Base-by-base conservation (phyloP, 2,888 invertebrate genomes). In the Calameuta idolon region DNA sequence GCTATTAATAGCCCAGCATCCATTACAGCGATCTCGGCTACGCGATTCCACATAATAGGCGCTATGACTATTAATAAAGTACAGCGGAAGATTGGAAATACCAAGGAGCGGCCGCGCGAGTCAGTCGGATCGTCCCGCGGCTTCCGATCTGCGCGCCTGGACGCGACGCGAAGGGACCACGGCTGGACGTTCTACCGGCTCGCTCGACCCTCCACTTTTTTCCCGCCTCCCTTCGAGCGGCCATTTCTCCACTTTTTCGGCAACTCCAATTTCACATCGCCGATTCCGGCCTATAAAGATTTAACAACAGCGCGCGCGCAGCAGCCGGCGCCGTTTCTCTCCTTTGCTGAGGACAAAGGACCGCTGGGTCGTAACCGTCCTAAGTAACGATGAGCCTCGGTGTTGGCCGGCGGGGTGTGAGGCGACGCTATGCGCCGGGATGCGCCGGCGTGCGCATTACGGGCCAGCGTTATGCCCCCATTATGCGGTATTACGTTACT, bases 401-500 rank as follows among this genome's bases (percentile, higher is more conserved):
- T 40, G 40, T 40, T 40, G 40, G 37, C 82, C 83, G 85, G 86
- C 83, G 85, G 86, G 81, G 81, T 84, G 83, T 86, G 88, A 35
- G 3, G 35, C 12, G 35, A 1, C 3, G 3, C 12, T 12, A 35
- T 35, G 35, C 35, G 3, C 35, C 35, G 33, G 0, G 33, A 87
- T 88, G 86, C 87, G 87, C 85, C 82, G 33, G 3, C 33, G 85
- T 79, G 83, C 83, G 84, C 87, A 85, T 87, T 87, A 86, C 83
- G 78, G 80, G 81, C 84, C 81, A 81, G 86, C 85, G 87, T 90
- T 89, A 89, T 90, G 87, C 88, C 83, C 85, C 88, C 87, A 90
- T 90, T 90, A 90, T 90, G 87, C 86, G 81, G 88, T 90, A 90
- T 90, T 90, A 90, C 87, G 89, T 90, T 90, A 90, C 90, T 89